Base-by-base conservation (phyloP, 2,113 vertebrate genomes). In the Collichthys lucidus region DNA sequence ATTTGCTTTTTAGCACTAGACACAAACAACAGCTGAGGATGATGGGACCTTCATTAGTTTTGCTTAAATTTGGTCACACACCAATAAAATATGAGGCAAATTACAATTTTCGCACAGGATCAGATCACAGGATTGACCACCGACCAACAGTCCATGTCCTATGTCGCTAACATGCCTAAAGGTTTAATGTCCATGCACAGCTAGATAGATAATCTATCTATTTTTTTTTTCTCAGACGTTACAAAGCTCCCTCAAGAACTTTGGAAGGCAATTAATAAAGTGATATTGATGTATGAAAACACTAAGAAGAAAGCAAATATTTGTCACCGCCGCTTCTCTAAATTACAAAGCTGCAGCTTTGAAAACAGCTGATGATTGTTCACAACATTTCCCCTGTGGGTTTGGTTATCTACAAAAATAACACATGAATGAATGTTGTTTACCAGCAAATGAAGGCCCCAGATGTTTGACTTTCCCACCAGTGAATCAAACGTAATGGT, bases 391-490 rank as follows among this genome's bases (percentile, higher is more conserved):
- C 46, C 46, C 40, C 9, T 52, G 40, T 24, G 11, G 52, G 17
- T 61, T 79, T 61, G 22, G 70, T 62, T 60, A 57, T 77, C 24
- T 22, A 26, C n/a, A 46, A 55, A 75, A 74, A 76, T 44, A 75
- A 65, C 35, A 66, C 44, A 53, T 44, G 49, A 76, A 57, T 82
- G 68, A 84, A 70, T 29, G 47, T 42, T 79, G 44, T 71, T 68
- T 75, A 50, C 55, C 62, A 75, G 44, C 16, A 20, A 29, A 77
- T 44, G 55, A 76, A 73, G 22, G 49, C 19, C 69, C 73, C 60
- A 52, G 64, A 57, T 74, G 64, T 70, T 1, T 5, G 15, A 78
- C 68, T 68, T 64, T 83, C 60, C 72, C 78, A 80, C 35, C 19
- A 62, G 57, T 9, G 40, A 46, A 71, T 67, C 42, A 35, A 31